Evolutionary conservation across 1,140 invertebrate species (phyloP), one percentile per base, ranked within the genome.

Genomic region (Drosophila burlai): DNA sequence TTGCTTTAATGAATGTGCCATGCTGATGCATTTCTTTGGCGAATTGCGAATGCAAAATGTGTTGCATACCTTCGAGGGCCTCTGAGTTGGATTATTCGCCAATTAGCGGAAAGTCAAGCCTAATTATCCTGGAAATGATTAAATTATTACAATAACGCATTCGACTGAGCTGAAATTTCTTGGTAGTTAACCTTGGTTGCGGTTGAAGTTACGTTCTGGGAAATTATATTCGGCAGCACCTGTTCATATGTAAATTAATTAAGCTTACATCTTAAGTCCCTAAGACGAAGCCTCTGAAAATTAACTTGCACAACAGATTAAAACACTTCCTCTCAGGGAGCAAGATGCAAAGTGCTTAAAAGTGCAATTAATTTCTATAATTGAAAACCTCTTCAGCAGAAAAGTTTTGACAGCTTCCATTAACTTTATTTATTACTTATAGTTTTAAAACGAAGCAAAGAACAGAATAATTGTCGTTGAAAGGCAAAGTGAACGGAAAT

Each of bases 1-100:
- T 71, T 45, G 58, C 81, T 87, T 87, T 86, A 83, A 86, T 87
- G 80, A 87, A 86, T 71, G 69, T 69, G 78, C 54, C 40, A 54
- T 45, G 49, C 43, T 62, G 63, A 77, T 78, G 76, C 76, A 71
- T 62, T 71, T 58, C 76, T 78, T 78, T 78, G 52, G 59, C 54
- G 24, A 52, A 55, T 47, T 42, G 40, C 58, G 34, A 57, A 16
- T 42, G 49, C 40, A 57, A 77, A 76, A 76, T 71, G 52, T 26
- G 50, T 69, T 46, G 81, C 75, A 49, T 76, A 67, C 58, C 47
- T 76, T 63, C 71, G 10, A 31, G 49, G 36, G 47, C 55, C 58
- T 21, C 29, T 5, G 38, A 2, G 36, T 31, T 1, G 40, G 31
- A 68, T 64, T 68, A 69, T 42, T 50, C 13, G 29, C 46, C 40